Base-by-base conservation (phyloP, 2,113 vertebrate species). In the Clarias gariepinus region DNA sequence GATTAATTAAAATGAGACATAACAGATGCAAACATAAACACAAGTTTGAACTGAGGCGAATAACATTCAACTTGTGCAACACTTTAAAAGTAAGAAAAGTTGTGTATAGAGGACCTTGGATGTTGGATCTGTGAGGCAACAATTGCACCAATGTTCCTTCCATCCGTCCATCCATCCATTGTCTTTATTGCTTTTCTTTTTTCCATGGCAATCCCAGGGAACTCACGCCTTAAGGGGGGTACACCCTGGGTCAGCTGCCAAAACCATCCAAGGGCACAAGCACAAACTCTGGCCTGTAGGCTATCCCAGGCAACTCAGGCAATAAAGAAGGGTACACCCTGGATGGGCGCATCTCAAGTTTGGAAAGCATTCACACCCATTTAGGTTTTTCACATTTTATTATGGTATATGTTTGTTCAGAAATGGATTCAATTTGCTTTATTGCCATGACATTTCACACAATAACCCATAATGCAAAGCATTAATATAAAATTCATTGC, bases 11-110 rank as follows among this genome's bases (percentile, higher is more conserved):
- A 74, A 63, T 74, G 69, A 84, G 28, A 74, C 55, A 47, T 47
- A 76, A 84, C 83, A 84, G 83, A 84, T 4, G 18, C 58, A 61
- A 76, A 66, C 69, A 41, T 74, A 74, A 76, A 84, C 25, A 13
- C n/a, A 60, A 73, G 57, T 30, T 36, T 47, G 47, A 47, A 47
- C 41, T 47, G 55, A 84, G 25, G 36, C 68, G 19, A 84, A 84
- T 63, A 84, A 84, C 57, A 57, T 74, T 41, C 63, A n/a, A 52
- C 28, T 57, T 57, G 41, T 71, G 28, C 30, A 12, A 82, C 36
- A 18, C 28, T 60, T 76, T 47, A 11, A 52, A 57, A 57, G 7
- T 1, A 15, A 30, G n/a, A 57, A 78, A 55, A 28, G 55, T 33
- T 33, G 76, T 57, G 7, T 77, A n/a, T 53, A n/a, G 8, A 71